Evolutionary conservation across 2,797 vertebrate species (phyloP).

Genomic region (Sebastes taczanowskii): DNA sequence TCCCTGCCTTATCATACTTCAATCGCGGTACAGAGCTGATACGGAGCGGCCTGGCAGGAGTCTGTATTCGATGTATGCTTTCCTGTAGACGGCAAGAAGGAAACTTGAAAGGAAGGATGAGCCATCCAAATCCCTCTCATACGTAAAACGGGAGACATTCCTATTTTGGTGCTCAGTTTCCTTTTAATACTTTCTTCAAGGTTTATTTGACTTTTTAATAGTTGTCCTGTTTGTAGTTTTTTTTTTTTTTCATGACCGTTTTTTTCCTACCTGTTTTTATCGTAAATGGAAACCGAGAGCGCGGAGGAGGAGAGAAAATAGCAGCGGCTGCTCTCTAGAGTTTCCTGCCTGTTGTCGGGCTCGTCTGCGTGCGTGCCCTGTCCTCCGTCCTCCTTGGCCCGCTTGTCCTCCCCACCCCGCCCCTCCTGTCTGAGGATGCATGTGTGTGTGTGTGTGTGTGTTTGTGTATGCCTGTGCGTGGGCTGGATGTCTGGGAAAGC

Average conservation of each 20-base stretch:
- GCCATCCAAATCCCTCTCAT: conserved; percentile 55
- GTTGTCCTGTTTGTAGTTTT: conserved; percentile 10
- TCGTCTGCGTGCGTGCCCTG: conserved; percentile 80
- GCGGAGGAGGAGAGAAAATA: conserved; percentile 70
- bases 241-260: conserved; percentile 20
- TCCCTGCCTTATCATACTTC: conserved; percentile 20
- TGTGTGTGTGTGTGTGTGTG: not conserved
- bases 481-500: conserved; percentile 82
- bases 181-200: conserved; percentile 45
- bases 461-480: conserved; percentile 18
- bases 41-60: not conserved
- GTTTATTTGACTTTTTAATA: conserved; percentile 53
- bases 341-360: conserved; percentile 78
- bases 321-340: conserved; percentile 69
- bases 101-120: conserved; percentile 66
- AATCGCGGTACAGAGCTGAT: not conserved
- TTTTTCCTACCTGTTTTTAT: conserved; percentile 54
- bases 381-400: conserved; percentile 76
- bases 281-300: conserved; percentile 65
- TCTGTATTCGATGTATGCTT: conserved; percentile 32
- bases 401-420: conserved; percentile 50
- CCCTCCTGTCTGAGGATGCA: conserved; percentile 74
- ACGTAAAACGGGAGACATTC: conserved; percentile 47
- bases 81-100: conserved; percentile 50
- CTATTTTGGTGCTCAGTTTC: conserved; percentile 57